phyloP scores from a whole-genome alignment of 2,113 vertebrate species.

The Chaetorhynchus papuensis region DNA sequence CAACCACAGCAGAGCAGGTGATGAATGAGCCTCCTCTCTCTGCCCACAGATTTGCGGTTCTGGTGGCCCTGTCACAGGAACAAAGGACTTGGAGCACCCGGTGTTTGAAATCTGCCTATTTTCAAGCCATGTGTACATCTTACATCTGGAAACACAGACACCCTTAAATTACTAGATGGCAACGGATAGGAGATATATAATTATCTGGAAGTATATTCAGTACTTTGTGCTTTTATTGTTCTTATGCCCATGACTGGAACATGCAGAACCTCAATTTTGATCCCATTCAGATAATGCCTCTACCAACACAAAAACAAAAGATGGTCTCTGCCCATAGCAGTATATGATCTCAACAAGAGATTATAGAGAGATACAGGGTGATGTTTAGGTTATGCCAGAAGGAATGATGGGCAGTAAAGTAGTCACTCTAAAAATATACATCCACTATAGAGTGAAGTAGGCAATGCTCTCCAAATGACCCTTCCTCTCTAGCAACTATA shows the following conservation, averaged over 20 bases:
- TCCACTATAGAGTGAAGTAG: not conserved
- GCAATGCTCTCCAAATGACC: fast-evolving
- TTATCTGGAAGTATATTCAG: constrained; percentile 1
- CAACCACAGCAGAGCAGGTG: not conserved
- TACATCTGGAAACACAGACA: constrained; percentile 26
- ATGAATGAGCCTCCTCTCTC: not conserved
- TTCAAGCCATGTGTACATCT: not conserved
- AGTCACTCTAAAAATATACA: not conserved
- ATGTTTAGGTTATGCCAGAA: not conserved
- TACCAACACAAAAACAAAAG: constrained; percentile 2
- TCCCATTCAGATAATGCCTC: not conserved
- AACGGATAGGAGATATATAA: not conserved
- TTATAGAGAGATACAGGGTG: not conserved
- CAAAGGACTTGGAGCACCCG: not conserved
- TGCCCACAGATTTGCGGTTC: not conserved
- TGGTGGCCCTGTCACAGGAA: constrained; percentile 28
- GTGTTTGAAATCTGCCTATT: constrained; percentile 36
- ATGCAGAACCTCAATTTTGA: not conserved
- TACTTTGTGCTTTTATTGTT: constrained; percentile 13
- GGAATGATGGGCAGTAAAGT: not conserved
- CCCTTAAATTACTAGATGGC: not conserved
- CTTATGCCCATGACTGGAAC: not conserved
- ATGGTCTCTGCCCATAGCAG: not conserved
- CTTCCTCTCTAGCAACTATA: not conserved
- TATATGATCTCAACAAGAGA: not conserved